A percentile compares a stretch with the other conserved stretches of the same genome.
These are phyloP conservation scores for Oscheius sp. DNA, from an alignment of 2,888 invertebrate species.

Conservation along the genomic window DNA sequence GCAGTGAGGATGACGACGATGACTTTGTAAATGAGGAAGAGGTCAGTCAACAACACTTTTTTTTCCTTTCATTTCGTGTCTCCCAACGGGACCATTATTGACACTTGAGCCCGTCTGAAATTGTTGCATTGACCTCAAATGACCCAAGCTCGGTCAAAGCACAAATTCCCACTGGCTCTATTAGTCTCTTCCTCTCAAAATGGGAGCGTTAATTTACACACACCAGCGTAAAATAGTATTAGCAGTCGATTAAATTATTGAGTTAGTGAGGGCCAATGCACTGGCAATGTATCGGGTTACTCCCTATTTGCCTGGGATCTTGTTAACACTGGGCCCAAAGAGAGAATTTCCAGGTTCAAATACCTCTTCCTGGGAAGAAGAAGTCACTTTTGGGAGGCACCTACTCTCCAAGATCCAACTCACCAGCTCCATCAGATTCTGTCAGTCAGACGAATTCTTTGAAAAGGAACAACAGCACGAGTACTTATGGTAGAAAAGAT, in stretches of 20 bases:
- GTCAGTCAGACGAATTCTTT: slow-evolving; percentile 65
- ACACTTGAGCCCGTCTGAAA: not conserved
- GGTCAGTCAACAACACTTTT: slow-evolving; percentile 28
- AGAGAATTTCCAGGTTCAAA: not conserved
- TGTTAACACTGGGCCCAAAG: not conserved
- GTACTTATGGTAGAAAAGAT: slow-evolving; percentile 40
- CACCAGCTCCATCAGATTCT: slow-evolving; percentile 69
- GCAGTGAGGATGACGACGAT: slow-evolving; percentile 70
- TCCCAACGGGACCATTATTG: not conserved
- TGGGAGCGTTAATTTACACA: not conserved
- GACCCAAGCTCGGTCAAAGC: not conserved
- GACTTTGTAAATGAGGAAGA: slow-evolving; percentile 61
- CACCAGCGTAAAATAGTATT: slow-evolving; percentile 6
- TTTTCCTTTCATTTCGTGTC: not conserved
- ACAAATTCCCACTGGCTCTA: not conserved
- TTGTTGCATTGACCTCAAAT: no score
- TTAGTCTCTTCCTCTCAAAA: not conserved
- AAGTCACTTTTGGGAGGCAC: slow-evolving; percentile 51
- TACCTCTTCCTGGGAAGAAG: slow-evolving; percentile 37
- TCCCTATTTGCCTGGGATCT: not conserved
- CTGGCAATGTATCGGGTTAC: slow-evolving; percentile 24
- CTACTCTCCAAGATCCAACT: slow-evolving; percentile 63
- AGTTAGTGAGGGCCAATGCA: slow-evolving; percentile 14
- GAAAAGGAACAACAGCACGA: slow-evolving; percentile 52
- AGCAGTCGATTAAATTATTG: slow-evolving; percentile 26